Conservation (phyloP, 2,113 vertebrate genomes). For the Raphicerus campestris region DNA sequence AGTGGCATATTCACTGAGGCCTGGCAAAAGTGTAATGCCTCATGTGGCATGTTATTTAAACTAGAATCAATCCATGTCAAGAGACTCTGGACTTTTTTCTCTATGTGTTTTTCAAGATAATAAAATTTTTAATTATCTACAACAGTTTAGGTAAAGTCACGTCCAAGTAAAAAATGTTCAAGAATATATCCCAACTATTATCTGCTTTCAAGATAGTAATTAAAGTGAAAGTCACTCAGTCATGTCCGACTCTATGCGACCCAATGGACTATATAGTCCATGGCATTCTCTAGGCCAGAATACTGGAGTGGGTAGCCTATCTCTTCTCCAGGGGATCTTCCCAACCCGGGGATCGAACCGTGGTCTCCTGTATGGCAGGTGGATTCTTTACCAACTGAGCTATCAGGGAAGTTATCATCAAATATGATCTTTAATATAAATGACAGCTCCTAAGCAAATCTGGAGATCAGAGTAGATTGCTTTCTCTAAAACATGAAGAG, state of each 20-base stretch:
- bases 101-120: neutral
- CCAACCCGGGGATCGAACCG: neutral
- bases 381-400: neutral
- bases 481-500: neutral
- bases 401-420: neutral
- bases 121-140: neutral
- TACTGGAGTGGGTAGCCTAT: neutral
- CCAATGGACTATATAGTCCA: neutral
- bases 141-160: neutral
- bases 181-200: neutral
- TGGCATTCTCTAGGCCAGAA: neutral
- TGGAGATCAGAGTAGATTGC: neutral
- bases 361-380: neutral
- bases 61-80: neutral
- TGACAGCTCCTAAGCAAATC: neutral
- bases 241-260: neutral
- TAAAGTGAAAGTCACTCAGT: neutral
- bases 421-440: neutral
- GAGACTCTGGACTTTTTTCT: neutral
- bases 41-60: neutral
- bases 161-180: neutral
- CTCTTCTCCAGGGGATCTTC: neutral
- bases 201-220: neutral
- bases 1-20: neutral
- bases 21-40: neutral